Evolutionary conservation across 1,140 invertebrate species (phyloP), one percentile per base, ranked within the genome.

Genomic region (Drosophila baimaii): DNA sequence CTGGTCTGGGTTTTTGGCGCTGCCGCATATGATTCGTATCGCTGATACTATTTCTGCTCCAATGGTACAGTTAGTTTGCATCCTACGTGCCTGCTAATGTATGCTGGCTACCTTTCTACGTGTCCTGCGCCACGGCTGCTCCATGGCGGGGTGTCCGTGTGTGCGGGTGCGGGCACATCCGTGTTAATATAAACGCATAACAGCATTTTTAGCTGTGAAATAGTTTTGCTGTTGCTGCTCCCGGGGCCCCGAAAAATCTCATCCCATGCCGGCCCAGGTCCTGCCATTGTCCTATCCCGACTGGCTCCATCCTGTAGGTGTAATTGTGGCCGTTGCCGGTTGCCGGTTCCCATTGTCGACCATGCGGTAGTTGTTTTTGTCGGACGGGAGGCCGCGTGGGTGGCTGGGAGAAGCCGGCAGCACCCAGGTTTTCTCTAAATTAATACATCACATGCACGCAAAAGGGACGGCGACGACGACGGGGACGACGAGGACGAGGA

Each of bases 171-270:
- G 54, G 17, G 74, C 64, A 77, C 76, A 78, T 81, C 65, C 64
- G 63, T 81, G 84, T 89, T 89, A 89, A 89, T 89, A 84, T 73
- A 89, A 84, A 89, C 85, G 81, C 84, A 89, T 90, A 89, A 89
- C 75, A 70, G 62, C 81, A 81, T 90, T 81, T 89, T 84, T 89
- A 65, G 80, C 73, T 89, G 69, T 84, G 72, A 88, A 89, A 89
- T 89, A 84, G 84, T 89, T 89, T 77, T 83, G 57, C 62, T 82
- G 77, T 65, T 78, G 75, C 75, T 77, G 55, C 69, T 43, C 31
- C 41, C 31, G 5, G 23, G 13, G 19, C 55, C 12, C 49, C 71
- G 19, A 15, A 46, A 49, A 66, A 51, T 21, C 35, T 35, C 49
- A 54, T 23, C 5, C 19, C 63, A 12, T 5, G 21, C 51, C 41